Base-by-base conservation (phyloP, 2,888 invertebrate species). In the Plebejus anna region DNA sequence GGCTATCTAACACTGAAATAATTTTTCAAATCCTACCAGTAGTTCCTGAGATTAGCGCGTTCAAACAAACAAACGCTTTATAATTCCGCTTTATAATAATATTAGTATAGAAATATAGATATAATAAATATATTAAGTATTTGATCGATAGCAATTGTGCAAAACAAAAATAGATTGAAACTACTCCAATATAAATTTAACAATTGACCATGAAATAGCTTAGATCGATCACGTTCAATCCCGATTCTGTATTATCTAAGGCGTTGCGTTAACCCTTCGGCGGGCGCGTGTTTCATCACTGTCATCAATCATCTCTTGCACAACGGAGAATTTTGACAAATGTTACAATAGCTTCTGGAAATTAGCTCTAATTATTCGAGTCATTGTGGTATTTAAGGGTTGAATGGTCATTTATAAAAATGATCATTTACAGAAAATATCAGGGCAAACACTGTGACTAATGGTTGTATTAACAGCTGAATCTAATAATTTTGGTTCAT, bases 251-350 rank as follows among this genome's bases (percentile, higher is more conserved):
- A 81, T 84, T 86, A 88, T 88, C 85, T 73, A 16, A 73, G 47
- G 73, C 73, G 32, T 73, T 73, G 47, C 28, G 72, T 13, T 32
- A 73, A 51, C 73, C 73, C 51, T 55, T 73, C 5, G 47, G 47
- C 28, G 71, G 38, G 38, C 70, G 47, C 47, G 28, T 51, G 55
- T 55, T 73, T 73, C 73, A 72, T 66, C 72, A 72, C 79, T 78
- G 80, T 82, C 87, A 93, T 93, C 93, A 87, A 93, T 93, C 93
- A 91, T 85, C 81, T 83, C 83, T 91, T 91, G 87, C 83, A 88
- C 90, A 91, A 91, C 83, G 82, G 82, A 83, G 83, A 83, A 84
- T 87, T 87, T 86, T 87, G 88, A 91, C 87, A 87, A 90, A 90
- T 87, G 87, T 83, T 83, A 81, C 84, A 85, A 85, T 85, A 82